Percentiles rank a stretch among this genome's conserved stretches.
Conservation (phyloP, 2,888 invertebrate species). For the Sarcophaga subvicina region DNA sequence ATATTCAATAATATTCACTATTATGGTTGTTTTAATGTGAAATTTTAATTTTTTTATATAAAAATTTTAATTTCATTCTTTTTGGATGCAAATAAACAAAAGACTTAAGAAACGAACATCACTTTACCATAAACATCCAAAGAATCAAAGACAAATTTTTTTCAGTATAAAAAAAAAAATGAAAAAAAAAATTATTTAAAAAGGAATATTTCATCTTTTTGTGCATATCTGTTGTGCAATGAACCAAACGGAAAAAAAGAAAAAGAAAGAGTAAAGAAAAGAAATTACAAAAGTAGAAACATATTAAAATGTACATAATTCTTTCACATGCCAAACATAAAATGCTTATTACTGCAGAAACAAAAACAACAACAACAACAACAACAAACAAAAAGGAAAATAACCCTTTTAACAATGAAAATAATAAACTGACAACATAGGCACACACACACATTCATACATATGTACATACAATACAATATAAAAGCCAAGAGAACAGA, state of each 20-base stretch:
- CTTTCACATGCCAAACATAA: slow-evolving; percentile 65
- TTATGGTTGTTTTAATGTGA: too few species aligned
- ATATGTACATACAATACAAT: slow-evolving; percentile 30
- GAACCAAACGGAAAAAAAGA: background rate
- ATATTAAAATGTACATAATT: slow-evolving; percentile 65
- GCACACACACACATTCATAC: slow-evolving; percentile 26
- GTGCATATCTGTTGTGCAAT: slow-evolving; percentile 43
- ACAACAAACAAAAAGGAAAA: slow-evolving; percentile 28
- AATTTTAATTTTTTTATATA: too few species aligned
- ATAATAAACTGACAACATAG: slow-evolving; percentile 24
- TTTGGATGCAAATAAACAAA: too few species aligned
- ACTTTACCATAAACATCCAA: background rate
- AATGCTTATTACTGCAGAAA: slow-evolving; percentile 54
- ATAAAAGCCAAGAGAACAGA: background rate
- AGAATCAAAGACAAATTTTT: background rate
- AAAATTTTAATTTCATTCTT: too few species aligned
- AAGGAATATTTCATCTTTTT: background rate
- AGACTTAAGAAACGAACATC: background rate
- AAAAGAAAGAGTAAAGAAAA: background rate
- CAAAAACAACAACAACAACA: slow-evolving; percentile 15
- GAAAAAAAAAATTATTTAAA: background rate
- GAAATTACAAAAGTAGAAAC: slow-evolving; percentile 62
- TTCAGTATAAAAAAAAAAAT: background rate
- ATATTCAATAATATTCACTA: too few species aligned
- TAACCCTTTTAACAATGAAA: slow-evolving; percentile 49